Percentiles rank a stretch among this genome's conserved stretches.
phyloP scores from a whole-genome alignment of 2,797 vertebrate species.

The Tarsius wallacei region DNA sequence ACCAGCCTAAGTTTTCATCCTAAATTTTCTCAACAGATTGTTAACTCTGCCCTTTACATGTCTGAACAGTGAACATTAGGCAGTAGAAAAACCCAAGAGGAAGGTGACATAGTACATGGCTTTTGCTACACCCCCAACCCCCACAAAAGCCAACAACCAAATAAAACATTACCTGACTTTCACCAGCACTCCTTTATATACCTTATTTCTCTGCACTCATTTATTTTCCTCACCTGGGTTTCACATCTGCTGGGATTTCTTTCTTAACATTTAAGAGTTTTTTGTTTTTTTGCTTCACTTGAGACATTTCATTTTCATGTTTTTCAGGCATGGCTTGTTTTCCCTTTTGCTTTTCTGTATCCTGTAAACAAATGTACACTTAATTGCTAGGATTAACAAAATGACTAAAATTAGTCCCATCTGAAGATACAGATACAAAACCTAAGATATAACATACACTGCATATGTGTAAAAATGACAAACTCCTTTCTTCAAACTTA shows the following conservation, averaged over 20 bases:
- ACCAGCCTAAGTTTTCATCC: background rate
- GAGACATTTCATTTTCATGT: conserved; percentile 93
- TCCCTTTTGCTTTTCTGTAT: conserved; percentile 97
- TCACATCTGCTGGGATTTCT: conserved; percentile 94
- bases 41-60: background rate
- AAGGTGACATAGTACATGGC: rapidly evolving
- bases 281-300: conserved; percentile 95
- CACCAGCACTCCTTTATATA: background rate
- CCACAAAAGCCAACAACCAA: background rate
- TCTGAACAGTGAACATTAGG: background rate
- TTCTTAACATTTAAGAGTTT: conserved; percentile 94
- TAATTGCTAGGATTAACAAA: conserved; percentile 52
- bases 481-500: background rate
- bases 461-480: background rate
- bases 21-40: background rate
- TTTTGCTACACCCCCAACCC: background rate
- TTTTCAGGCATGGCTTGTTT: conserved; percentile 92
- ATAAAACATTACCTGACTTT: background rate
- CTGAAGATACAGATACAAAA: conserved; percentile 2
- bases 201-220: background rate
- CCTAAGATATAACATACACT: background rate
- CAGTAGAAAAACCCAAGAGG: background rate
- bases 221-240: conserved; percentile 93
- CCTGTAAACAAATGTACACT: conserved; percentile 90
- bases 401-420: background rate